Evolutionary conservation across 2,797 vertebrate species (phyloP).

Genomic region (Neomorphus geoffroyi): DNA sequence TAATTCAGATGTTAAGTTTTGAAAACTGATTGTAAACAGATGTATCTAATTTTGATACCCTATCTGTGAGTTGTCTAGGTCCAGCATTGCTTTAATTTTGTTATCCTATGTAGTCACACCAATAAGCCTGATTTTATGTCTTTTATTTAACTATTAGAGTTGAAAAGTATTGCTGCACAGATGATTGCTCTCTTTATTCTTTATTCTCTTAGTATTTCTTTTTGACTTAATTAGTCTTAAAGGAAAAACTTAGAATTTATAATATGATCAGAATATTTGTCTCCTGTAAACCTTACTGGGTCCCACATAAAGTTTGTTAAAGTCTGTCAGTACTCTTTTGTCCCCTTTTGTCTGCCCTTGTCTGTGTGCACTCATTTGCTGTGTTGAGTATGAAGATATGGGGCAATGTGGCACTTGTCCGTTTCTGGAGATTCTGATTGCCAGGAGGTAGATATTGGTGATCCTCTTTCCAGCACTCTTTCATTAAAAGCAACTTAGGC

Average conservation of each 20-base stretch:
- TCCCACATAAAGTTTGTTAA: not conserved
- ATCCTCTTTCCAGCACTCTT: not conserved
- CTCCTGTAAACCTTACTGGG: not conserved
- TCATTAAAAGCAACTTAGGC: too few relatives aligned
- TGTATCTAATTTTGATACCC: not conserved
- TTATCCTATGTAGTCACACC: not conserved
- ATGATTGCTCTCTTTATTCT: not conserved
- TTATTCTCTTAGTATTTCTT: not conserved
- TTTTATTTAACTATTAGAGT: not conserved
- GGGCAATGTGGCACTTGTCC: not conserved
- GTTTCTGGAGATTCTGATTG: accelerated
- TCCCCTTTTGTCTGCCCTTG: not conserved
- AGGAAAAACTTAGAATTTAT: not conserved
- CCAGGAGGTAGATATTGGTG: not conserved
- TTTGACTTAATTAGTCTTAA: not conserved
- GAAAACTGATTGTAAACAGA: not conserved
- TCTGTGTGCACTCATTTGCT: not conserved
- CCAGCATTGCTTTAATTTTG: not conserved
- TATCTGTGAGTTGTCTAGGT: not conserved
- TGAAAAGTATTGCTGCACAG: not conserved
- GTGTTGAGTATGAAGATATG: not conserved
- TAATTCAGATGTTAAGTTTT: not conserved
- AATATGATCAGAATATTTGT: not conserved
- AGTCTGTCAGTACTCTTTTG: not conserved
- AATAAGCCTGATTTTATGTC: not conserved